A percentile compares a stretch with the other conserved stretches of the same genome.
Conservation (phyloP, 2,113 vertebrate species). For the Fregetta grallaria region DNA sequence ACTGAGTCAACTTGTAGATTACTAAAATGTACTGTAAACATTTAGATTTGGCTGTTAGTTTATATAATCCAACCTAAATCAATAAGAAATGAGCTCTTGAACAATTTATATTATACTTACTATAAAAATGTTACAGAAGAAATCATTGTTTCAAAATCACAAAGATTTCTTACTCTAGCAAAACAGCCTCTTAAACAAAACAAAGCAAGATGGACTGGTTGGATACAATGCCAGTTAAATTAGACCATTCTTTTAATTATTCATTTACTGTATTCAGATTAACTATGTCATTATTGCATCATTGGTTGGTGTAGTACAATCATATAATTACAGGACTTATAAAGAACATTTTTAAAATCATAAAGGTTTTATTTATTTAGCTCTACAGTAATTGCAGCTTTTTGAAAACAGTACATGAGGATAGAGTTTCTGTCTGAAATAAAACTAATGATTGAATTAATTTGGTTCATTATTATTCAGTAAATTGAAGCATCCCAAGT, state of each 20-base stretch:
- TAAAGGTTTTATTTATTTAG: background rate
- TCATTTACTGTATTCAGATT: background rate
- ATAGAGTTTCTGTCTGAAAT: background rate
- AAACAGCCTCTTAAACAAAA: background rate
- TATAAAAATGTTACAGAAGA: background rate
- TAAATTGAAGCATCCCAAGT: background rate
- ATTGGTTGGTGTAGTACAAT: background rate
- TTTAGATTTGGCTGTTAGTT: background rate
- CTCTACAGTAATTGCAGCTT: background rate
- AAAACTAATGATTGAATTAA: background rate
- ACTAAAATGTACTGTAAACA: background rate
- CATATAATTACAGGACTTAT: background rate
- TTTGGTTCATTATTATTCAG: background rate
- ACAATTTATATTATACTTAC: background rate
- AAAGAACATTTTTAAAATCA: background rate
- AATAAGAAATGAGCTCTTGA: background rate
- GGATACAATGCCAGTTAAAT: background rate
- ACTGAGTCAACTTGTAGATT: background rate
- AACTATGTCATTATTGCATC: background rate
- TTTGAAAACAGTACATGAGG: background rate
- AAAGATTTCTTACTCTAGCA: background rate
- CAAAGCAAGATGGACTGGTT: background rate
- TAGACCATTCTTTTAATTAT: background rate
- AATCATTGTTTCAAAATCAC: background rate
- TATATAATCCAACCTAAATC: background rate